Evolutionary conservation across 2,113 vertebrate species (phyloP).

Genomic region (Cheirogaleus medius): DNA sequence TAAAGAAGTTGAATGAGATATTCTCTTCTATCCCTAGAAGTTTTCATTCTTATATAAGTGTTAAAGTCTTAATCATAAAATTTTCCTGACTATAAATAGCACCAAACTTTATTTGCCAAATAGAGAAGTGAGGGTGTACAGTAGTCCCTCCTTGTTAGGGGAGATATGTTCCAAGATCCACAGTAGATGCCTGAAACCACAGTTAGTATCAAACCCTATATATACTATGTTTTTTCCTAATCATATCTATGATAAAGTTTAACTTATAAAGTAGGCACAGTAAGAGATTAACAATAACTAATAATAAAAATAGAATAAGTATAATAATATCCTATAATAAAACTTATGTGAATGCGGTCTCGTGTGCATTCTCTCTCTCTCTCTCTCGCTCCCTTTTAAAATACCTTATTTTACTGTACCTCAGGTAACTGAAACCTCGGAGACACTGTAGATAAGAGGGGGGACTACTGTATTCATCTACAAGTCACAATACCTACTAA

Average conservation of each 20-base stretch:
- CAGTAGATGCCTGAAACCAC: not conserved
- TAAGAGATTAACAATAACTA: not conserved
- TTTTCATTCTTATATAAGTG: not conserved
- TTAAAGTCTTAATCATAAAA: not conserved
- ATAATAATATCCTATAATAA: not conserved
- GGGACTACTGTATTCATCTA: not conserved
- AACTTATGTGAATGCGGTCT: not conserved
- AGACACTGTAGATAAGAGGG: not conserved
- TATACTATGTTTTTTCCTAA: not conserved
- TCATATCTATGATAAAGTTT: not conserved
- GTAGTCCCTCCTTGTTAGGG: not conserved
- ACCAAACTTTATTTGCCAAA: not conserved
- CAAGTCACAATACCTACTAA: not conserved
- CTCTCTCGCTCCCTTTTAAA: not conserved
- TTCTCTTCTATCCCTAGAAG: not conserved
- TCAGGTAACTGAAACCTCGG: not conserved
- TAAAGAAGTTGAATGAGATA: not conserved
- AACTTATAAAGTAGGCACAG: not conserved
- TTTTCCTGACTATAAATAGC: not conserved
- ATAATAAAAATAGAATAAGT: not conserved
- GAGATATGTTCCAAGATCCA: not conserved
- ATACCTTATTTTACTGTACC: not conserved
- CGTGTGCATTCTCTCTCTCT: not conserved
- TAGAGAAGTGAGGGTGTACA: not conserved
- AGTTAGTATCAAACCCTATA: not conserved